These are phyloP conservation scores for Dreissena polymorpha DNA, from an alignment of 1,140 invertebrate genomes.

Conservation along the genomic window DNA sequence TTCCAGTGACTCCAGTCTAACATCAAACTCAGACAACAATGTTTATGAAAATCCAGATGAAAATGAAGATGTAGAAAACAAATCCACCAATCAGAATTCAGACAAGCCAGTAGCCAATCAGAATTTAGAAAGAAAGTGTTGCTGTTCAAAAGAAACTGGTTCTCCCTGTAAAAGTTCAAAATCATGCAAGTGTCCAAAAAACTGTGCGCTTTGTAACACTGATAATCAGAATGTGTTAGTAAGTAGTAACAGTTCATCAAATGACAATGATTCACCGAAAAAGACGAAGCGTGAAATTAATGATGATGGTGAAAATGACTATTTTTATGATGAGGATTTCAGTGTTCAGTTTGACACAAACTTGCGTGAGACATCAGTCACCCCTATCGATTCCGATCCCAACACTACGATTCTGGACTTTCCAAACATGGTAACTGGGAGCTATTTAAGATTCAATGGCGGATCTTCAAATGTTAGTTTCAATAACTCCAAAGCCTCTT, in stretches of 20 bases:
- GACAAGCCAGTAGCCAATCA: not conserved
- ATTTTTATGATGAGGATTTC: conserved; percentile 77
- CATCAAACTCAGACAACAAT: conserved; percentile 55
- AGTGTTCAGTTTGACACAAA: conserved; percentile 75
- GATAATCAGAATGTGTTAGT: conserved; percentile 32
- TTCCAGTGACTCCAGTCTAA: conserved; percentile 54
- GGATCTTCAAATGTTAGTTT: conserved; percentile 60
- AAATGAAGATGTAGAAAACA: conserved; percentile 18
- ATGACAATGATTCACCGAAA: conserved; percentile 47
- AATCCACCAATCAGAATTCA: conserved; percentile 10
- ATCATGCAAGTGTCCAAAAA: conserved; percentile 44
- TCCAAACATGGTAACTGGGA: conserved; percentile 72
- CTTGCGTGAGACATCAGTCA: conserved; percentile 64
- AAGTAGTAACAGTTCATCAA: conserved; percentile 40
- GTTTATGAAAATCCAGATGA: conserved; percentile 19
- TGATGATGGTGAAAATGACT: conserved; percentile 67
- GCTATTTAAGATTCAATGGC: conserved; percentile 70
- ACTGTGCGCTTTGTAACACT: conserved; percentile 14
- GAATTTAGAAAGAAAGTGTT: conserved; percentile 22
- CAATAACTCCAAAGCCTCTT: conserved; percentile 53
- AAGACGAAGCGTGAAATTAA: conserved; percentile 16
- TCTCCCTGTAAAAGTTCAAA: conserved; percentile 26
- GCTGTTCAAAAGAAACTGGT: conserved; percentile 21
- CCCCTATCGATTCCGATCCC: conserved; percentile 45
- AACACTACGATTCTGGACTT: conserved; percentile 59